A percentile compares a stretch with the other conserved stretches of the same genome.
Conservation (phyloP, 1,140 invertebrate species). For the Leptopilina clavipes region DNA sequence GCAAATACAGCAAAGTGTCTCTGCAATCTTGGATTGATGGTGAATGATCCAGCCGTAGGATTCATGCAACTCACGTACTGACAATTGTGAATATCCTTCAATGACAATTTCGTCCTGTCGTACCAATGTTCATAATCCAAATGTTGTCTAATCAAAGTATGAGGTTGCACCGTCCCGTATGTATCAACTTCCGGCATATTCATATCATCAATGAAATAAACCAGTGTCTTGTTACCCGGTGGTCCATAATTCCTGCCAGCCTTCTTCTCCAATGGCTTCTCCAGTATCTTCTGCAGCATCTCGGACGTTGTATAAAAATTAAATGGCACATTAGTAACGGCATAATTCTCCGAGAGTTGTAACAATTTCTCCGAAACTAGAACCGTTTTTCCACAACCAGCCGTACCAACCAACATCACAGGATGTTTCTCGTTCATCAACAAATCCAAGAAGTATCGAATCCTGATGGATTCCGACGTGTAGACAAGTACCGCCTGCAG, state of each 20-base stretch:
- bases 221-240: slow-evolving; percentile 93
- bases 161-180: slow-evolving; percentile 96
- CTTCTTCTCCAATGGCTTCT: slow-evolving; percentile 98
- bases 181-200: slow-evolving; percentile 98
- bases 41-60: slow-evolving; percentile 96
- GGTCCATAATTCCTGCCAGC: slow-evolving; percentile 96
- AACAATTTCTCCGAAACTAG: slow-evolving; percentile 90
- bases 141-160: slow-evolving; percentile 95
- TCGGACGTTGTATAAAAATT: slow-evolving; percentile 98
- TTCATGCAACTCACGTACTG: slow-evolving; percentile 99
- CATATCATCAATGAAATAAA: slow-evolving; percentile 98
- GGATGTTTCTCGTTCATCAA: slow-evolving; percentile 91
- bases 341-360: slow-evolving; percentile 88
- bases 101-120: slow-evolving; percentile 89
- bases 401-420: slow-evolving; percentile 94
- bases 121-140: slow-evolving; percentile 98
- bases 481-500: slow-evolving; percentile 95
- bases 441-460: slow-evolving; percentile 92
- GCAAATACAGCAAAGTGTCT: slow-evolving; percentile 96
- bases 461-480: slow-evolving; percentile 92
- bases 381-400: slow-evolving; percentile 94
- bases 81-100: slow-evolving; percentile 97
- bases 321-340: slow-evolving; percentile 93
- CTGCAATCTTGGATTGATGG: slow-evolving; percentile 94
- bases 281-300: slow-evolving; percentile 95